Evolutionary conservation across 2,888 invertebrate species (phyloP).

Genomic region (Coremacera marginata): DNA sequence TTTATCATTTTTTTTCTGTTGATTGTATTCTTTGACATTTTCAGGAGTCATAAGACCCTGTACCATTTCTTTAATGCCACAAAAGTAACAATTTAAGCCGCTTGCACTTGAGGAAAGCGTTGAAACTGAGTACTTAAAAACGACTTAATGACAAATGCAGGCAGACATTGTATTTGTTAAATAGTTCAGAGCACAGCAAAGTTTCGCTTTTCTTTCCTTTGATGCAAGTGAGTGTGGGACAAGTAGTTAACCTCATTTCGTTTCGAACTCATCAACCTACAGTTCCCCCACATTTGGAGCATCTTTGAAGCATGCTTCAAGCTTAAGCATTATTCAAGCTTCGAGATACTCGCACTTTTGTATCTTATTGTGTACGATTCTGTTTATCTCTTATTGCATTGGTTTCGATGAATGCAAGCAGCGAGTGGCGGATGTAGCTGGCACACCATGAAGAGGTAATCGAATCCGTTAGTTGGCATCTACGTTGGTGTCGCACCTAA

Average conservation of each 20-base stretch:
- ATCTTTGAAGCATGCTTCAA: neutral
- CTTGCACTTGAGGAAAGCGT: no score
- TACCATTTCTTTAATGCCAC: no score
- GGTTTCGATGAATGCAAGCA: neutral
- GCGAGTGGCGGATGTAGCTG: neutral
- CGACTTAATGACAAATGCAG: no score
- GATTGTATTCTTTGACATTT: no score
- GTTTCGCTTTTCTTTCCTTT: no score
- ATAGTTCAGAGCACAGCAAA: no score
- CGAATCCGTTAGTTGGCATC: neutral
- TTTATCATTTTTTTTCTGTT: no score
- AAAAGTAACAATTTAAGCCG: no score
- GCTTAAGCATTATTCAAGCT: slow-evolving; percentile 12
- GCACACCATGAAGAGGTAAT: neutral
- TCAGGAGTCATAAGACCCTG: no score
- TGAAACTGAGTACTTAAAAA: no score
- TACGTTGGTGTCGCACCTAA: neutral
- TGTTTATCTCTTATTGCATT: neutral
- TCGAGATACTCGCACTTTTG: slow-evolving; percentile 5
- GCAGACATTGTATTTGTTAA: no score
- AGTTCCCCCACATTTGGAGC: neutral
- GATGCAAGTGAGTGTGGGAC: neutral
- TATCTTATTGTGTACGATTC: neutral
- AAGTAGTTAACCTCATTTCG: slow-evolving; percentile 7
- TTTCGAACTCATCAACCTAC: neutral